Base-by-base conservation (phyloP, 2,888 invertebrate species). In the Rotaria socialis region DNA sequence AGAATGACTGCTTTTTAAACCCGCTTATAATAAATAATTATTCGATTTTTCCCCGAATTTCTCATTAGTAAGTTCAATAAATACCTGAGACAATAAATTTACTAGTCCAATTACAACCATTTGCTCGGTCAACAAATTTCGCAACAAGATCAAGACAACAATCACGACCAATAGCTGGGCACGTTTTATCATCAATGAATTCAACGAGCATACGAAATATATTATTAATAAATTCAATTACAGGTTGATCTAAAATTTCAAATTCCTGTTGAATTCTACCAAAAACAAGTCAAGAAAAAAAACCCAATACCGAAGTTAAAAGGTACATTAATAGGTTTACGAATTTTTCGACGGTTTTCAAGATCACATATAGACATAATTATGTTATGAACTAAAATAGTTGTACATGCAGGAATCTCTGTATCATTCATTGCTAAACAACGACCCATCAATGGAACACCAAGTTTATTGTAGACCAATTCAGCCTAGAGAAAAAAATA, bases 301-400 rank as follows among this genome's bases (percentile, higher is more conserved):
- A 35, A 35, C n/a, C n/a, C 35, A 35, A 35, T 87, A 87, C 85
- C 84, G 27, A 87, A 87, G 52, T 85, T 67, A 84, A 84, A 87
- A 24, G 43, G 56, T 52, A 84, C 84, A 58, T 87, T 87, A 22
- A 84, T 80, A 50, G 84, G 60, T 50, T 87, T 87, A 43, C 84
- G 86, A 7, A 55, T 85, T 86, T 86, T 87, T 43, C 86, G 52
- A 19, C 84, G 84, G 35, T 86, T 85, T 55, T 87, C 86, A 55
- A 87, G 84, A 58, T 87, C 87, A 14, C 86, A 86, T 19, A 86
- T 84, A 14, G 86, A 86, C 55, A 84, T 84, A 27, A 87, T 86
- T 74, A 87, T 75, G 56, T 87, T 84, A 84, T 87, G 86, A 10
- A 87, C 41, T 27, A 86, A 84, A 10, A 85, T 14, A 86, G 84